Conservation (phyloP, 2,797 vertebrate species). For the Catostomus latipinnis region DNA sequence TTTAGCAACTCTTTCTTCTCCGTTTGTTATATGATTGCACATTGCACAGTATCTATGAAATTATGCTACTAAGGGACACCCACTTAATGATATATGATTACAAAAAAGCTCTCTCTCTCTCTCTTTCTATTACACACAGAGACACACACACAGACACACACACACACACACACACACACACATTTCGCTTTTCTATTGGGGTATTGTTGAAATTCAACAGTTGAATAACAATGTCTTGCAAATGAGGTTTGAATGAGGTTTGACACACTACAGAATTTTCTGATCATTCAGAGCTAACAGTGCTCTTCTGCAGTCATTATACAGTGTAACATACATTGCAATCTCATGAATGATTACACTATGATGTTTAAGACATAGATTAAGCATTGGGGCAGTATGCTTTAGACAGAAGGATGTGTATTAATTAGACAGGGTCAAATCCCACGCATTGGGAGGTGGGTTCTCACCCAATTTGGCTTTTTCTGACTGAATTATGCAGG, state of each 20-base stretch:
- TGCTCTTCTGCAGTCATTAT: conserved; percentile 44
- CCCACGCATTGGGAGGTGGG: not conserved
- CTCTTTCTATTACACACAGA: not conserved
- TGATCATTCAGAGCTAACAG: not conserved
- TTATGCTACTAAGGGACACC: conserved; percentile 67
- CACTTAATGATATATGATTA: conserved; percentile 63
- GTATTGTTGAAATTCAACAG: too few species aligned
- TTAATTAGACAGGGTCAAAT: conserved; percentile 25
- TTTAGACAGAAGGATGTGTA: conserved; percentile 35
- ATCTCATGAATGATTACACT: conserved; percentile 7
- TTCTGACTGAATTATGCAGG: too few species aligned
- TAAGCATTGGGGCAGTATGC: conserved; percentile 6
- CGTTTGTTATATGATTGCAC: conserved; percentile 15
- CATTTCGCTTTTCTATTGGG: not conserved
- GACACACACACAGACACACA: conserved; percentile 12
- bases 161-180: conserved; percentile 17
- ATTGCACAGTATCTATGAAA: conserved; percentile 53
- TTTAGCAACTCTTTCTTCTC: conserved; percentile 18
- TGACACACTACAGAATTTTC: conserved; percentile 8
- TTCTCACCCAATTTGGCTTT: not conserved
- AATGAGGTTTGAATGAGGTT: conserved; percentile 21
- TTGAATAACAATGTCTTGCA: conserved; percentile 27
- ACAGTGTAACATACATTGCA: not conserved
- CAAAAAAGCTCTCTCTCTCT: conserved; percentile 43
- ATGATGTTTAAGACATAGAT: conserved; percentile 41